Conservation (phyloP, 2,113 vertebrate genomes). For the Pelmatolapia mariae region DNA sequence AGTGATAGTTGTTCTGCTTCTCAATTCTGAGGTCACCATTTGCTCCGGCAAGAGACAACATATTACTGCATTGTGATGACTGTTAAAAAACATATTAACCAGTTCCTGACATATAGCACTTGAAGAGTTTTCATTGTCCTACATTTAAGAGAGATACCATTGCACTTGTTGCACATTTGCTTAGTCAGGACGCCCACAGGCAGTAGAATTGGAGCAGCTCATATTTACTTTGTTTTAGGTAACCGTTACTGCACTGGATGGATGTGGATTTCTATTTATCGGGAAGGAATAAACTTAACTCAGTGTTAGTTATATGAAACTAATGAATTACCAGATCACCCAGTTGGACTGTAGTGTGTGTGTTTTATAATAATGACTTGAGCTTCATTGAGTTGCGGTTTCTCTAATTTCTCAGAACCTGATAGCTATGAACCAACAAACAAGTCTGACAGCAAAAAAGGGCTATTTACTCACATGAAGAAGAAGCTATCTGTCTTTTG, state of each 20-base stretch:
- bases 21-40: background rate
- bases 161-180: background rate
- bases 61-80: background rate
- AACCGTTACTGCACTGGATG: background rate
- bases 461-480: background rate
- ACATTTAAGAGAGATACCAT: background rate
- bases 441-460: background rate
- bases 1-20: background rate
- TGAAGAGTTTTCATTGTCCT: background rate
- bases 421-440: background rate
- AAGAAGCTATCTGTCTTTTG: background rate
- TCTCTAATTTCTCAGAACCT: background rate
- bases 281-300: background rate
- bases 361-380: background rate
- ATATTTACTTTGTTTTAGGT: background rate
- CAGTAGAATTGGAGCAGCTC: background rate
- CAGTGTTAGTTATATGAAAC: background rate
- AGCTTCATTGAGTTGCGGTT: background rate
- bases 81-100: background rate
- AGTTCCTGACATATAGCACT: background rate
- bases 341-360: background rate
- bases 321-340: background rate
- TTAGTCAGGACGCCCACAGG: background rate
- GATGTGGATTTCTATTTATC: background rate
- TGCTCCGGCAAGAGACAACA: background rate